Base-by-base conservation (phyloP, 2,888 invertebrate genomes). In the Anodontia alba region DNA sequence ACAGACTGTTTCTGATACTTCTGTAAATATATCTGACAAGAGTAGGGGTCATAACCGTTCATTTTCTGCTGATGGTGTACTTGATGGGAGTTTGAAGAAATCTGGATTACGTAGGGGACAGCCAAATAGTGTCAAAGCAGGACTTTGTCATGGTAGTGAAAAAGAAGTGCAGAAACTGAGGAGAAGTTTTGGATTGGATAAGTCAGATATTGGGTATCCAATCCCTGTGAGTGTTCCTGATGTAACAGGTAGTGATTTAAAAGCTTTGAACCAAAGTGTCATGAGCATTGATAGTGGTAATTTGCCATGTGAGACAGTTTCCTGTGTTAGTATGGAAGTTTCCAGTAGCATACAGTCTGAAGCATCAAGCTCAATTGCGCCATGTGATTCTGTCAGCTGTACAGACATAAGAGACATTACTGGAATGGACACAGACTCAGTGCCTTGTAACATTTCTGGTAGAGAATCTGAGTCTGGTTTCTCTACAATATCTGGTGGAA, bases 121-220 rank as follows among this genome's bases (percentile, higher is more conserved):
- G 49, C 93, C 93, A 8, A 93, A 93, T 84, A 90, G 92, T 17
- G 73, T 92, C 20, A 85, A 82, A 43, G 89, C 89, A 66, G 93
- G 93, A 5, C 81, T 93, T 69, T 74, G 89, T 62, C 87, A 89
- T 43, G 89, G 90, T 0, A 86, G 90, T 73, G 78, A 85, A n/a
- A 80, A 75, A 38, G 86, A 89, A 51, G 84, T 88, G 12, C 82
- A 82, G 33, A 90, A 90, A 68, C 75, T 89, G 42, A 72, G 91
- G n/a, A 72, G 90, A 51, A 90, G 90, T 72, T 88, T 91, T 83
- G 88, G 88, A 20, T 71, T 87, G n/a, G 90, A 89, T 76, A 91
- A 88, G 74, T 87, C 89, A 3, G 89, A 89, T 23, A 90, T 89
- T 67, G 81, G 89, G 71, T 81, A 78, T 23, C 89, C 90, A 8